Base-by-base conservation (phyloP, 2,888 invertebrate species). In the Drosophila niveifrons region DNA sequence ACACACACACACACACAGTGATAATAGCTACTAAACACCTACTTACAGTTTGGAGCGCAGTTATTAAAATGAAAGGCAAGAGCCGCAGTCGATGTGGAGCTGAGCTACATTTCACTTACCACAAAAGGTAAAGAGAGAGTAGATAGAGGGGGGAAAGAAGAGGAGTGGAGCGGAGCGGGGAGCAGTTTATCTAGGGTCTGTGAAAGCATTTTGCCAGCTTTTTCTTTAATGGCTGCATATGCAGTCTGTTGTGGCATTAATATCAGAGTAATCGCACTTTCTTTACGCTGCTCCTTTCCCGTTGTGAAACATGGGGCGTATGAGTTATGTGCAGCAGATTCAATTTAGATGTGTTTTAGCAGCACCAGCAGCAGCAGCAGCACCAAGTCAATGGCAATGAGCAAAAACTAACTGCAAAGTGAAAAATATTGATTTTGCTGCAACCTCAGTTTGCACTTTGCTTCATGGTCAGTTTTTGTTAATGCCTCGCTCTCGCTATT, bases 11-110 rank as follows among this genome's bases (percentile, higher is more conserved):
- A 58, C 36, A 66, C 43, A 63, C 36, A 44, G 51, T 75, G 83
- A 86, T 85, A 86, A 88, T 83, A 71, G 75, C 78, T 75, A 75
- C 86, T 88, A 86, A 88, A 84, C 88, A 83, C 80, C 85, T 80
- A 87, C 80, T 83, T 82, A 82, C 72, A 79, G 66, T 63, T 68
- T 48, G 57, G 50, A 64, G 67, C 66, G 58, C 69, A 72, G 81
- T 78, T 78, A 78, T 82, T 82, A 80, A 82, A 75, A 67, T 62
- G 56, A 50, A 70, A 67, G 44, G 71, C 52, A 68, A 53, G 34
- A n/a, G 52, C 47, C 41, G 36, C 41, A 50, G 53, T 11, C 46
- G 23, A 41, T 44, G 53, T 13, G 29, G 28, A 53, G 36, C 36
- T 15, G 18, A 43, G 17, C 29, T n/a, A 31, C 31, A 31, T 31